phyloP scores from a whole-genome alignment of 1,140 invertebrate species.

The Pollicipes pollicipes region DNA sequence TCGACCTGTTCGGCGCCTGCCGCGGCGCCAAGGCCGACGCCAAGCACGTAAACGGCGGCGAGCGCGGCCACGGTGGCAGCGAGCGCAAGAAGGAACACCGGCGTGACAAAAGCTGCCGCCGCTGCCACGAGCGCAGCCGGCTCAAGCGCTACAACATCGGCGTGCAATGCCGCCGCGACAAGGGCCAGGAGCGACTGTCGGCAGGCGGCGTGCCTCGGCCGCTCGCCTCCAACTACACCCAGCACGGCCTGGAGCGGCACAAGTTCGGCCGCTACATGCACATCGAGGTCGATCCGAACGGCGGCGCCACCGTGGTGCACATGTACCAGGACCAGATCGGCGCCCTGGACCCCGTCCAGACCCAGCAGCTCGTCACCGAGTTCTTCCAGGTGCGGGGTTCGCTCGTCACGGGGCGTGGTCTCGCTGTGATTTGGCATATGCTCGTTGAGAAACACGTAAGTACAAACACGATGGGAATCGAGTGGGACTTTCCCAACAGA shows the following conservation, averaged over 20 bases:
- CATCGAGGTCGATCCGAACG: conserved; percentile 84
- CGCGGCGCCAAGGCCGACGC: background rate
- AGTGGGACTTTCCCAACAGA: too few species aligned
- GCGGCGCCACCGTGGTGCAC: conserved; percentile 80
- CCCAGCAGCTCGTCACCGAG: conserved; percentile 65
- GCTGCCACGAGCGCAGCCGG: conserved; percentile 21
- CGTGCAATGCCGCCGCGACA: conserved; percentile 38
- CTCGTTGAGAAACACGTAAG: too few species aligned
- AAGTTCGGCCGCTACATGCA: conserved; percentile 59
- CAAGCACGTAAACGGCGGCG: background rate
- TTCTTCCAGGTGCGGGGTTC: conserved; percentile 50
- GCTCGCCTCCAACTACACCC: conserved; percentile 21
- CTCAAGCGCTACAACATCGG: conserved; percentile 39
- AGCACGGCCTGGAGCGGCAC: conserved; percentile 27
- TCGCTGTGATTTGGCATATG: too few species aligned
- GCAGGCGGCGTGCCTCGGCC: conserved; percentile 13
- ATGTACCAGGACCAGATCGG: conserved; percentile 83
- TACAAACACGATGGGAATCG: too few species aligned
- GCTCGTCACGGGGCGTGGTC: too few species aligned
- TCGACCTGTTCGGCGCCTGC: background rate
- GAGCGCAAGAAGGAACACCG: background rate
- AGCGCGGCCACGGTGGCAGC: background rate
- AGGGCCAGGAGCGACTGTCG: conserved; percentile 23
- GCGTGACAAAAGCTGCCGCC: conserved; percentile 13
- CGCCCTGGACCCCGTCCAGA: conserved; percentile 48